Base-by-base conservation (phyloP, 2,797 vertebrate genomes). In the Halcyon smyrnensis region DNA sequence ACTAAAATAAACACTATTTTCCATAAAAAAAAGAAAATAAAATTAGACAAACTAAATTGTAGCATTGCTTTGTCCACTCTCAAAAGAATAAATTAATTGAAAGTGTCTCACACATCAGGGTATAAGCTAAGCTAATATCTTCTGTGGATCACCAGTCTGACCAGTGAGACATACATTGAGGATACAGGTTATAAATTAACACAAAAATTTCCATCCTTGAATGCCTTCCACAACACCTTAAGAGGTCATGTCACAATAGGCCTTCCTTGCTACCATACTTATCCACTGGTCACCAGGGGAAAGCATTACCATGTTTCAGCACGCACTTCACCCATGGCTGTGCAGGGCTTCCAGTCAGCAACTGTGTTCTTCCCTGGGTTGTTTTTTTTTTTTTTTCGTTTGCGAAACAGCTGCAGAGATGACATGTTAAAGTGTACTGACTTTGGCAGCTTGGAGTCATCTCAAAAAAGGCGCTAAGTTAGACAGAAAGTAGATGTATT, bases 301-400 rank as follows among this genome's bases (percentile, higher is more conserved):
- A 74, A 45, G n/a, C 4, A 1, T 57, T 30, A 19, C 24, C 21
- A 7, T 4, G 0, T 64, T 85, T 75, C 25, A 71, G 30, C 15
- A 27, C 1, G 1, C 0, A 0, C 6, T 78, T 65, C 25, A 41
- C n/a, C 2, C 16, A 12, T 0, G 3, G 7, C 15, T n/a, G 2
- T 43, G 18, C 27, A 67, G 20, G 8, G 19, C 30, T 24, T 84
- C 16, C 24, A 34, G 9, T 15, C 30, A 88, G 69, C 36, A 57
- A 3, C 8, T 23, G 1, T 39, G 3, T 2, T 64, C 5, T 67
- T 23, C 34, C 39, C 18, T 50, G 9, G 0, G 11, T 60, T 77
- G 46, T 50, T 27, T 50, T 84, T 67, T 90, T 12, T 30, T 9
- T 36, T 36, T 36, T 12, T 56, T 78, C 11, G 4, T 48, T 69